Conservation (phyloP, 2,797 vertebrate species). For the Sorex maritimensis region DNA sequence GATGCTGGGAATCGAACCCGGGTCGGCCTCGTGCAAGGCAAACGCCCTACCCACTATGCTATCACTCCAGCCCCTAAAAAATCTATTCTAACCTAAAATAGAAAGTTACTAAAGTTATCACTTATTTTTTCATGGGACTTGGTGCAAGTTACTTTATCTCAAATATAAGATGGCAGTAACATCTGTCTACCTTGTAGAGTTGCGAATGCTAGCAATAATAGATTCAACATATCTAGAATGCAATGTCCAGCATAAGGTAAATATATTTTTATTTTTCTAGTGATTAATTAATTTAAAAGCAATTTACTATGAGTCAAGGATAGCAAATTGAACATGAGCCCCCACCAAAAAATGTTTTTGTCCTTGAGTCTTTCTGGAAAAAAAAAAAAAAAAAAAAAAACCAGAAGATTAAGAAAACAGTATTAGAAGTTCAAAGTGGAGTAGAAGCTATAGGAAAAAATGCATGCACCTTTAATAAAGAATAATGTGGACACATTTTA, state of each 20-base stretch:
- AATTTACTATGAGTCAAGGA: conserved; percentile 24
- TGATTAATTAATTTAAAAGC: background rate
- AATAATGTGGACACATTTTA: background rate
- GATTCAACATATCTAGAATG: background rate
- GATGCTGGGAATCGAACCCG: too few relatives aligned
- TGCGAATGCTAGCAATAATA: conserved; percentile 20
- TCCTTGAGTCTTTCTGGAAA: conserved; percentile 6
- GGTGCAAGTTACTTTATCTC: conserved; percentile 20
- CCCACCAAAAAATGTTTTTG: background rate
- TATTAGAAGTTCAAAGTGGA: background rate
- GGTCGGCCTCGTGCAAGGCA: too few relatives aligned
- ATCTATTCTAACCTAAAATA: too few relatives aligned
- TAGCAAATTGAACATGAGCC: conserved; percentile 18
- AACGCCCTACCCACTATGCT: too few relatives aligned
- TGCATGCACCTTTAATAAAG: conserved; percentile 33
- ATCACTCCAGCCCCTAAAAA: too few relatives aligned
- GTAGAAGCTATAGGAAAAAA: background rate
- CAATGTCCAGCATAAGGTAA: background rate
- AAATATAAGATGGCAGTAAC: conserved; percentile 19
- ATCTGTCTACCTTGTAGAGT: conserved; percentile 30
- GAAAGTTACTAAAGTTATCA: too few relatives aligned
- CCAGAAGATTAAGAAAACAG: conserved; percentile 27
- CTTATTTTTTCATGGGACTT: background rate
- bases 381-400: conserved; percentile 48
- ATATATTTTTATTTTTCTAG: conserved; percentile 11